phyloP scores from a whole-genome alignment of 1,140 invertebrate species.

The Drosophila trapezifrons region DNA sequence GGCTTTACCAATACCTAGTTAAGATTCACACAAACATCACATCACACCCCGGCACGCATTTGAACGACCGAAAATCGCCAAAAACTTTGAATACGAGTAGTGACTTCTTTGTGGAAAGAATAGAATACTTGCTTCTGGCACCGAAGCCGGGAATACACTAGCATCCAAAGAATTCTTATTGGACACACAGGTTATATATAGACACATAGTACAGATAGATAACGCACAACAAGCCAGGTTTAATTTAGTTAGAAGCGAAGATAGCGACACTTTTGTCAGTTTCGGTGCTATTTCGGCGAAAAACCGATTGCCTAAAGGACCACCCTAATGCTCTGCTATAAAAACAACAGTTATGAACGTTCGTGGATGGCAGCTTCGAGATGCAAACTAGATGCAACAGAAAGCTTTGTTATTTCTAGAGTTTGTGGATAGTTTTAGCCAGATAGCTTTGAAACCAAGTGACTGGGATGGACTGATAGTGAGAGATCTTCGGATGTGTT shows the following conservation, averaged over 20 bases:
- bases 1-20: conserved; percentile 8
- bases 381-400: background rate
- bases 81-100: conserved; percentile 3
- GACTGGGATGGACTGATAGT: background rate
- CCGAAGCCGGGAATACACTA: background rate
- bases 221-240: background rate
- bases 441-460: background rate
- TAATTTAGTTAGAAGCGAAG: no score
- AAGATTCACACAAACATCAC: conserved; percentile 20
- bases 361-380: background rate
- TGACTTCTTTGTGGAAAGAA: background rate
- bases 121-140: background rate
- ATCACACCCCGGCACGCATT: background rate
- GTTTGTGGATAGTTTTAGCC: background rate
- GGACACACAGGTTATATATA: background rate
- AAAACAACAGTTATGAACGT: conserved; percentile 1
- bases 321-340: background rate
- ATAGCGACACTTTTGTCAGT: background rate
- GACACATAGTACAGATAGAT: background rate
- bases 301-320: background rate
- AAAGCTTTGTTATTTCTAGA: background rate
- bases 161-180: background rate
- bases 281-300: background rate
- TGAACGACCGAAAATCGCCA: conserved; percentile 1
- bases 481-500: no score